A percentile compares a stretch with the other conserved stretches of the same genome.
Conservation (phyloP, 2,797 vertebrate genomes). For the Rhinoraja longicauda region DNA sequence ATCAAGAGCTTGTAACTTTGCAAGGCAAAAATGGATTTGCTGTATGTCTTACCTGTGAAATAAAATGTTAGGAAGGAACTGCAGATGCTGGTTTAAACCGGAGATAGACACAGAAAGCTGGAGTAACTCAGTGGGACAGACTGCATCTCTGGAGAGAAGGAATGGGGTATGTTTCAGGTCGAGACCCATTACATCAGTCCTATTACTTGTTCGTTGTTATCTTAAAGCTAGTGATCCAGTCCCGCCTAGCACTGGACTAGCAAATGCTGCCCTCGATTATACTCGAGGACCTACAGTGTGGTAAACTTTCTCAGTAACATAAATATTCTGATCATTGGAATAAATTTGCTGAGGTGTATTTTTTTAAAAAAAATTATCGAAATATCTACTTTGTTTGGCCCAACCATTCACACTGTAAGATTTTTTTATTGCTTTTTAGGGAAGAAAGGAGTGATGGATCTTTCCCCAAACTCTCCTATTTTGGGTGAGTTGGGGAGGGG, state of each 20-base stretch:
- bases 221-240: neutral
- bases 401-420: neutral
- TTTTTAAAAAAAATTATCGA: neutral
- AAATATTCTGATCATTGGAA: neutral
- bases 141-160: no score
- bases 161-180: no score
- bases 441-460: slow-evolving; percentile 56
- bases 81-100: no score
- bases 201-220: slow-evolving; percentile 18
- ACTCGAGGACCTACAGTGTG: neutral
- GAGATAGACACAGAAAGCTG: no score
- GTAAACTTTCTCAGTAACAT: neutral
- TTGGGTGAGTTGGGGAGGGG: slow-evolving; percentile 16
- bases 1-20: neutral
- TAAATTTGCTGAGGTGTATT: neutral
- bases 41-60: neutral
- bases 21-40: neutral
- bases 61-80: neutral
- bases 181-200: neutral
- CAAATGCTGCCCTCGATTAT: neutral
- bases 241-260: neutral
- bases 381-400: neutral
- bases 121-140: no score
- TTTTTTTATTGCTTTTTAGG: neutral
- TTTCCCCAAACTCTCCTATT: slow-evolving; percentile 75